Conservation (phyloP, 2,888 invertebrate species). For the Artemia sp. region DNA sequence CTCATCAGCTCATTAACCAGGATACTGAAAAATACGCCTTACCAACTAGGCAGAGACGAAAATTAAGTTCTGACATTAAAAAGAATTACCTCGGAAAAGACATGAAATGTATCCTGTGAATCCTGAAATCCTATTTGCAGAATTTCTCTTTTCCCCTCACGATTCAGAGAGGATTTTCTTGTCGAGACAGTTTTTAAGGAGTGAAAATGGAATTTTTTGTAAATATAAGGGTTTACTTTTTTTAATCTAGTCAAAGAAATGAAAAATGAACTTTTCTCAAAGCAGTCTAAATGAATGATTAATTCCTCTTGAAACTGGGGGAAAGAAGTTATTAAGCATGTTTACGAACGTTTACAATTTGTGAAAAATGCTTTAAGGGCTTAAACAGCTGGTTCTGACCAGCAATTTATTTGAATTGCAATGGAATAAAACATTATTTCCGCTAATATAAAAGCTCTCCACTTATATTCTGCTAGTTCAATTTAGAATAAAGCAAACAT, state of each 20-base stretch:
- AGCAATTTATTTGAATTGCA: too few relatives aligned
- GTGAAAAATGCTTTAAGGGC: too few relatives aligned
- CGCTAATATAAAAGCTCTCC: too few relatives aligned
- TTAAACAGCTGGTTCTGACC: too few relatives aligned
- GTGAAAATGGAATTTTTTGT: conserved; percentile 12
- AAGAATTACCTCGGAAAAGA: conserved; percentile 11
- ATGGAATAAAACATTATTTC: too few relatives aligned
- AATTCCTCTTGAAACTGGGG: not conserved
- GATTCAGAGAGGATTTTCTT: conserved; percentile 1
- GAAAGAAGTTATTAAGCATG: too few relatives aligned
- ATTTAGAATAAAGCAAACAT: too few relatives aligned
- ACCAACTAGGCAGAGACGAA: not conserved
- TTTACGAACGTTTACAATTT: too few relatives aligned
- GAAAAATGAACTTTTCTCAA: not conserved
- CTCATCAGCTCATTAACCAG: conserved; percentile 10
- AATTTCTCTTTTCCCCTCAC: not conserved
- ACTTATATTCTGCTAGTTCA: too few relatives aligned
- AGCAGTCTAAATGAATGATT: conserved; percentile 13
- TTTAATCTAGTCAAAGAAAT: not conserved
- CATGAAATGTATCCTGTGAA: conserved; percentile 13
- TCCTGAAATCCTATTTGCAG: conserved; percentile 14
- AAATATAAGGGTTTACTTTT: conserved; percentile 2
- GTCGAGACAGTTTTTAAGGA: conserved; percentile 6
- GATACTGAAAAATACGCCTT: conserved; percentile 12
- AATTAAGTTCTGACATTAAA: conserved; percentile 11